Percentiles rank a stretch among this genome's conserved stretches.
These are phyloP conservation scores for Noctilio leporinus DNA, from an alignment of 2,113 vertebrate genomes.

Conservation along the genomic window DNA sequence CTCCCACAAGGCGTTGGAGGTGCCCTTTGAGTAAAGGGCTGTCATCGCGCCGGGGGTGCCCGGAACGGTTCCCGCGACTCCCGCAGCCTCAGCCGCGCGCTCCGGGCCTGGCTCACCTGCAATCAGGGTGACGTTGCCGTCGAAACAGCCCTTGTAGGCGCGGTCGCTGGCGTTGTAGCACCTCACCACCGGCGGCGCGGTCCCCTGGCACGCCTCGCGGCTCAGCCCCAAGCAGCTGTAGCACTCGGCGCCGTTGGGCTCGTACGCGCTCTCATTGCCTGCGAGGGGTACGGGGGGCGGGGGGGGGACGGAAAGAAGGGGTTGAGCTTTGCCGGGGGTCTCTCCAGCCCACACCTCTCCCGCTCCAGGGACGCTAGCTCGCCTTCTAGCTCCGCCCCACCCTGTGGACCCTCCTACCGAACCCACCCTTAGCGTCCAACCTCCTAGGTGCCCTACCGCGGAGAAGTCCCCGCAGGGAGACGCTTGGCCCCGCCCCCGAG, in stretches of 20 bases:
- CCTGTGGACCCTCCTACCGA: fast-evolving
- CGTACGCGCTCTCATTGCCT: conserved; percentile 64
- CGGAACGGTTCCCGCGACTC: too few relatives aligned
- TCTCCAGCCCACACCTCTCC: too few relatives aligned
- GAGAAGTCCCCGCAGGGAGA: background rate
- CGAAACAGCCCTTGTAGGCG: conserved; percentile 68
- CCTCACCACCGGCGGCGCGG: conserved; percentile 39
- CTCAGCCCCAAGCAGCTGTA: conserved; percentile 72
- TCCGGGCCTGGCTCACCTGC: conserved; percentile 53
- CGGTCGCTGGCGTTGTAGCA: conserved; percentile 70
- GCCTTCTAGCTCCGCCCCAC: background rate
- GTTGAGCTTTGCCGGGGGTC: fast-evolving
- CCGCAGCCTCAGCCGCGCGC: too few relatives aligned
- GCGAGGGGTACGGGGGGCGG: background rate
- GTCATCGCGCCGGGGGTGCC: too few relatives aligned
- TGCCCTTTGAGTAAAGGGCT: background rate
- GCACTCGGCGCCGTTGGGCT: conserved; percentile 65
- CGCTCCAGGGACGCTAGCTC: background rate
- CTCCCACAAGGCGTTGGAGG: background rate
- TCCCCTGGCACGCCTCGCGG: conserved; percentile 49
- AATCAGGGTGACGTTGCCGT: conserved; percentile 71
- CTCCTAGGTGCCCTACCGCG: fast-evolving
- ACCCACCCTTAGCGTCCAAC: background rate
- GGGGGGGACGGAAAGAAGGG: background rate
- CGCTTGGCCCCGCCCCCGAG: background rate